These are phyloP conservation scores for Phalacrocorax aristotelis DNA, from an alignment of 2,113 vertebrate genomes.

Conservation along the genomic window DNA sequence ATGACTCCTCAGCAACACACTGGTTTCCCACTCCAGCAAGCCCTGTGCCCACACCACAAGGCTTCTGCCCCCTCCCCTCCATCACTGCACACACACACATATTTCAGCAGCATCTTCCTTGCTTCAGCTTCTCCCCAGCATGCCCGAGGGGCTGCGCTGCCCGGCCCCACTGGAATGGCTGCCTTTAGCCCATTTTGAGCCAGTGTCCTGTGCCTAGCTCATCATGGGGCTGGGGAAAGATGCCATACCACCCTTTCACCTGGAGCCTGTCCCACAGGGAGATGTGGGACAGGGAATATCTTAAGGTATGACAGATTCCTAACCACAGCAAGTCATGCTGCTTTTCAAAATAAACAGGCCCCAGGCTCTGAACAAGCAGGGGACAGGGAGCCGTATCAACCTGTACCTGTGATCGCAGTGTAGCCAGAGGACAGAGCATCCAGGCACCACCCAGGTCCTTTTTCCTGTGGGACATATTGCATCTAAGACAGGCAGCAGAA, in stretches of 20 bases:
- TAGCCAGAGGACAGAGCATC: not conserved
- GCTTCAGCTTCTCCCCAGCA: not conserved
- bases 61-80: not conserved
- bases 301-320: not conserved
- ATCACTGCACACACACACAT: rapidly evolving
- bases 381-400: rapidly evolving
- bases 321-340: not conserved
- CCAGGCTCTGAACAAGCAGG: not conserved
- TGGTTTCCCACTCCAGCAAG: not conserved
- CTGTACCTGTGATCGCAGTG: not conserved
- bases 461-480: not conserved
- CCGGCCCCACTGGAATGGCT: not conserved
- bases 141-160: rapidly evolving
- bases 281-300: not conserved
- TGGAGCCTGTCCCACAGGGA: not conserved
- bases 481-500: not conserved
- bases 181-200: not conserved
- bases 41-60: not conserved
- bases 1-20: not conserved
- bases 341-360: not conserved
- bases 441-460: not conserved
- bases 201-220: rapidly evolving
- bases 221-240: not conserved
- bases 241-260: not conserved
- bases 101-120: not conserved